These are phyloP conservation scores for Misgurnus anguillicaudatus DNA, from an alignment of 2,113 vertebrate species.

Conservation along the genomic window DNA sequence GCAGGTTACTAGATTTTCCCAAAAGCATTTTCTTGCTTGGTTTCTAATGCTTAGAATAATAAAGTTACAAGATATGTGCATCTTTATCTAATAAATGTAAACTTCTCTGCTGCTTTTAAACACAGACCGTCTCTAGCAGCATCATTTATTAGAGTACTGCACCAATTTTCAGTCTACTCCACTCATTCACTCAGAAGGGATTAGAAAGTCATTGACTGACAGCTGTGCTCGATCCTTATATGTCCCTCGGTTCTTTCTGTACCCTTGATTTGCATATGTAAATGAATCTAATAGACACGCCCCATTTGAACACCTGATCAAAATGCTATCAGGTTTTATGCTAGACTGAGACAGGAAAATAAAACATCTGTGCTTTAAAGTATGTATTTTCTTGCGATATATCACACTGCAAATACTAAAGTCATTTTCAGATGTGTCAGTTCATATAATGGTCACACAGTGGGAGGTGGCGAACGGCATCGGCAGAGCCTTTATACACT, in stretches of 20 bases:
- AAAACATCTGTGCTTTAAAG: slow-evolving; percentile 46
- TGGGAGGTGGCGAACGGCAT: slow-evolving; percentile 11
- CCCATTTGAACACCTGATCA: slow-evolving; percentile 4
- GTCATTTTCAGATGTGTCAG: slow-evolving; percentile 44
- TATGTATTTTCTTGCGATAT: slow-evolving; percentile 30
- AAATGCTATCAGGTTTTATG: background rate
- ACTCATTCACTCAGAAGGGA: background rate
- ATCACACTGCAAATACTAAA: slow-evolving; percentile 27
- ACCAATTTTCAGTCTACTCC: background rate
- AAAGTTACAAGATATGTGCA: slow-evolving; percentile 8
- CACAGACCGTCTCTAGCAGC: slow-evolving; percentile 21
- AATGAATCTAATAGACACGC: slow-evolving; percentile 37
- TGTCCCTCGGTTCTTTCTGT: slow-evolving; percentile 15
- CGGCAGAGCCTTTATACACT: slow-evolving; percentile 32
- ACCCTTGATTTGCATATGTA: slow-evolving; percentile 46
- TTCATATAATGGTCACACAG: slow-evolving; percentile 33
- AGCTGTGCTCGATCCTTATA: slow-evolving; percentile 36
- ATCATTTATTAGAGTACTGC: background rate
- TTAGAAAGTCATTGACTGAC: slow-evolving; percentile 37
- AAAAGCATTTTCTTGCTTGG: slow-evolving; percentile 19
- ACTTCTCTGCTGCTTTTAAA: slow-evolving; percentile 15
- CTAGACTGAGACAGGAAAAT: slow-evolving; percentile 8
- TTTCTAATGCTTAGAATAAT: background rate
- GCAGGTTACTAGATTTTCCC: slow-evolving; percentile 18
- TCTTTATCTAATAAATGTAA: slow-evolving; percentile 25